phyloP scores from a whole-genome alignment of 2,797 vertebrate species.

The Buceros bicornis region DNA sequence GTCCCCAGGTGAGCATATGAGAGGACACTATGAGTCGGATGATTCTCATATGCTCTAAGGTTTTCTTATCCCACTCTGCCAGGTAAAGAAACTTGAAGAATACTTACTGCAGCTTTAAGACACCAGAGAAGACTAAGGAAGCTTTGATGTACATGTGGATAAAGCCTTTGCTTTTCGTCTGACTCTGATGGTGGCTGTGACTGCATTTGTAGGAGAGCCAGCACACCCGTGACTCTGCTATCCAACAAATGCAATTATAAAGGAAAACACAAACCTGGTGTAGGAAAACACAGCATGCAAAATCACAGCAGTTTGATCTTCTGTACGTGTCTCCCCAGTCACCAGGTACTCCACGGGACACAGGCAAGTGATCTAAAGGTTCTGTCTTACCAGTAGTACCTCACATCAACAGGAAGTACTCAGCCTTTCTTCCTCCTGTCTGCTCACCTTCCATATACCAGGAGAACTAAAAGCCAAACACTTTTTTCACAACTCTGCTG shows the following conservation, averaged over 20 bases:
- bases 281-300: background rate
- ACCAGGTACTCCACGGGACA: background rate
- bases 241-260: background rate
- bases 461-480: background rate
- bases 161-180: background rate
- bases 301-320: background rate
- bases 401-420: background rate
- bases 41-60: background rate
- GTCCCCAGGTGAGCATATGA: background rate
- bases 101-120: background rate
- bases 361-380: background rate
- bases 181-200: background rate
- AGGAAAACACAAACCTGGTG: background rate
- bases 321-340: background rate
- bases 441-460: background rate
- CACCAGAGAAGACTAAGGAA: background rate
- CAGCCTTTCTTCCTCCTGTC: background rate
- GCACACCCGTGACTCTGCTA: background rate
- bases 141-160: background rate
- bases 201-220: background rate
- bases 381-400: background rate
- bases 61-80: background rate
- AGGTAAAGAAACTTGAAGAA: background rate
- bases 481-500: background rate
- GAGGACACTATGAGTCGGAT: background rate